Base-by-base conservation (phyloP, 2,797 vertebrate genomes). In the Oophaga sylvatica region DNA sequence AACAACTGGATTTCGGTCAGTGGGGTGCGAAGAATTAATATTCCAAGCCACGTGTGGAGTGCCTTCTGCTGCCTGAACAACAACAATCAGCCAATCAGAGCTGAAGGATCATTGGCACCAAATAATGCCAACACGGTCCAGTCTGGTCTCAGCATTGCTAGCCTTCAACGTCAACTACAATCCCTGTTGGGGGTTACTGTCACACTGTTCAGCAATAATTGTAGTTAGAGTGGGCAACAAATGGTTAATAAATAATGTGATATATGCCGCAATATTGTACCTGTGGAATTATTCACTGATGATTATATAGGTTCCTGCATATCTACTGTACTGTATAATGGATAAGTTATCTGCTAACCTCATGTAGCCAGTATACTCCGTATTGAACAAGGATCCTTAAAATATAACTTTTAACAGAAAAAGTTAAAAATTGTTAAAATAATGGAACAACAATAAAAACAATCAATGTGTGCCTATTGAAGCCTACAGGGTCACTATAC, bases 11-110 rank as follows among this genome's bases (percentile, higher is more conserved):
- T 89, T n/a, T 70, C 83, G 0, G 79, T 86, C 8, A 86, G 76
- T 5, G 83, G 87, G 19, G 87, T 85, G 20, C 20, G 48, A 8
- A 62, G 87, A 57, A 19, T 89, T 16, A 89, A 89, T 41, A 86
- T 89, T 17, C 87, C 87, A 62, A 89, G 87, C 56, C 63, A 89
- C 9, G 19, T 89, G 22, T 89, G 87, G 87, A 89, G 87, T n/a
- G 84, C 83, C 17, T 89, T 77, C 71, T 89, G 87, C 83, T 89
- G 87, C n/a, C 70, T 89, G n/a, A 62, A 89, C 63, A 89, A 86
- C 87, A 89, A 86, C 79, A 85, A 81, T 48, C 70, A 35, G 22
- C 87, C 87, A 22, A 70, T 82, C 1, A 89, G 79, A 78, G 87
- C 87, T 9, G 87, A 89, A 35, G 87, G 83, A 16, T 29, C 87